These are phyloP conservation scores for Dendroctonus ponderosae DNA, from an alignment of 1,140 invertebrate species.

Conservation along the genomic window DNA sequence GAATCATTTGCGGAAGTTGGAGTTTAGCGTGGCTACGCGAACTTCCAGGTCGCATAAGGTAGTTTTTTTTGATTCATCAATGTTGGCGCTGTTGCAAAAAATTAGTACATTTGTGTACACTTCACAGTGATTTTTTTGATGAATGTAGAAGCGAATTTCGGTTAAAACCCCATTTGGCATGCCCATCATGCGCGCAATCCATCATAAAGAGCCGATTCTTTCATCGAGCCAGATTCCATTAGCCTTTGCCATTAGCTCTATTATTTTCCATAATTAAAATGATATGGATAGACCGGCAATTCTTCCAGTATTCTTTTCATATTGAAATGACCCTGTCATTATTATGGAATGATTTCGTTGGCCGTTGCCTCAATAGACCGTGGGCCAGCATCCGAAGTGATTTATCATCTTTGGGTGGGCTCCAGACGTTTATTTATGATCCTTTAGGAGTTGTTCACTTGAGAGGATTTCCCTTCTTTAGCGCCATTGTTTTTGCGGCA, in stretches of 20 bases:
- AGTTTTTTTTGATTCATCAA: conserved; percentile 17
- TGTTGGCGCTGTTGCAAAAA: too few species aligned
- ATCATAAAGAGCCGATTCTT: background rate
- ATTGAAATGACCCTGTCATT: conserved; percentile 39
- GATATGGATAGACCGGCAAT: conserved; percentile 23
- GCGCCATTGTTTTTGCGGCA: conserved; percentile 17
- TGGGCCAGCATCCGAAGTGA: conserved; percentile 20
- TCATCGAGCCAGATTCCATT: conserved; percentile 23
- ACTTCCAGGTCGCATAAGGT: conserved; percentile 32
- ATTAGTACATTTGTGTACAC: too few species aligned
- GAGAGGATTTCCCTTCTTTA: conserved; percentile 29
- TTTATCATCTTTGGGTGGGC: conserved; percentile 30
- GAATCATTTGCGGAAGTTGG: conserved; percentile 66
- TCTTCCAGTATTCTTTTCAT: conserved; percentile 42
- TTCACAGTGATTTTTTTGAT: too few species aligned
- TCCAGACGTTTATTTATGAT: conserved; percentile 34
- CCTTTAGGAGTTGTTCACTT: conserved; percentile 33
- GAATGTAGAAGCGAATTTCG: too few species aligned
- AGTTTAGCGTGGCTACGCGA: conserved; percentile 56
- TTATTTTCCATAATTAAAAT: conserved; percentile 43
- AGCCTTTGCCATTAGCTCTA: conserved; percentile 39
- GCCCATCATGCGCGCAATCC: too few species aligned
- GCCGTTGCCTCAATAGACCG: conserved; percentile 34
- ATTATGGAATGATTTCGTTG: conserved; percentile 28
- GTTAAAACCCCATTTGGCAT: too few species aligned